Conservation (phyloP, 1,140 invertebrate genomes). For the Psix sp. region DNA sequence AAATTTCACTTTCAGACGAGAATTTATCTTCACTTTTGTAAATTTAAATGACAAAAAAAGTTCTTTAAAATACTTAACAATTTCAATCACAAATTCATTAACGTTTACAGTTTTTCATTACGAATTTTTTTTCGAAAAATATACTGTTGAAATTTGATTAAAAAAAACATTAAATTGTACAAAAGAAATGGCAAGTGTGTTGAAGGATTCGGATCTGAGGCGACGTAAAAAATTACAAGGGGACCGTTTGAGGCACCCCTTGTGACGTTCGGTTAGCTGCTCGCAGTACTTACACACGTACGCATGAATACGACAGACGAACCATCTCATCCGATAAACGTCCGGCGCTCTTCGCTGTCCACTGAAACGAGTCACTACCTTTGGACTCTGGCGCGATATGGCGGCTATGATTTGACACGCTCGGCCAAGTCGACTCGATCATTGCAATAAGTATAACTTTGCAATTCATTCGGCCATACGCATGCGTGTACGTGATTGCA, state of each 20-base stretch:
- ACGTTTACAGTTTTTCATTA: no score
- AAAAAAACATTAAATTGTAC: no score
- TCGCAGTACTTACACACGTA: constrained; percentile 31
- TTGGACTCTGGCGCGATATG: constrained; percentile 50
- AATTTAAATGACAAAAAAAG: no score
- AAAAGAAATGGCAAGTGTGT: no score
- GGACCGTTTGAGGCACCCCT: no score
- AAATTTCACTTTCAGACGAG: no score
- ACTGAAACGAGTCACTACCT: constrained; percentile 40
- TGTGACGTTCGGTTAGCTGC: constrained; percentile 24
- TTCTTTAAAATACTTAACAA: no score
- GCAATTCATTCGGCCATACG: constrained; percentile 15
- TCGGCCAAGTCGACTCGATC: constrained; percentile 37
- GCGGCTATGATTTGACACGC: constrained; percentile 49
- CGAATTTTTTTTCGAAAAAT: no score
- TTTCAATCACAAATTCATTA: no score
- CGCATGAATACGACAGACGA: constrained; percentile 29
- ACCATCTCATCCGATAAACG: constrained; percentile 39
- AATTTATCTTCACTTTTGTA: no score
- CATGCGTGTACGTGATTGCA: constrained; percentile 28
- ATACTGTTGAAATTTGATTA: no score
- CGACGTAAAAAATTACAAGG: constrained; percentile 21
- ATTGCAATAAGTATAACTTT: constrained; percentile 31
- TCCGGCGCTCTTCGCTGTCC: constrained; percentile 13
- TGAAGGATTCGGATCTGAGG: no score